phyloP scores from a whole-genome alignment of 2,113 vertebrate species.

The Alethe castanea region DNA sequence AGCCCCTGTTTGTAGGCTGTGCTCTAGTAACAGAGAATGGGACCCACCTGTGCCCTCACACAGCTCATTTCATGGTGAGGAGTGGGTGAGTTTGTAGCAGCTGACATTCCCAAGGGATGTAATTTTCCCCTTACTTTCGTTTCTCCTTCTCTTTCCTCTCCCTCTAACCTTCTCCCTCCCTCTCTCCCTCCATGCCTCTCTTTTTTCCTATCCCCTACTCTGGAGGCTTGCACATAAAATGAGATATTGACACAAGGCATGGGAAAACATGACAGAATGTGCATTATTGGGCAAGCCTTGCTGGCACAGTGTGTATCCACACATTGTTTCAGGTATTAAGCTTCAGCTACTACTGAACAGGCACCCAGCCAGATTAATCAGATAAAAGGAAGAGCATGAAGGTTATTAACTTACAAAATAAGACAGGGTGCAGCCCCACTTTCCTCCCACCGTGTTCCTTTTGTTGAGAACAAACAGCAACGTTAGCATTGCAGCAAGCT shows the following conservation, averaged over 20 bases:
- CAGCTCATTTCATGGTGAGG: constrained; percentile 20
- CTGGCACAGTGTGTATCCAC: background rate
- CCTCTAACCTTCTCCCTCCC: background rate
- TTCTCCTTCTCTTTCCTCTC: background rate
- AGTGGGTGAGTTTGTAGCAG: constrained; percentile 40
- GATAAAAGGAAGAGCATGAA: constrained; percentile 12
- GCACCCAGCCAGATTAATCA: constrained; percentile 4
- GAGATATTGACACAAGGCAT: background rate
- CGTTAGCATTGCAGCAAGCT: constrained; percentile 15
- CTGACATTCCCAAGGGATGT: constrained; percentile 32
- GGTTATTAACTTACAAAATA: constrained; percentile 13
- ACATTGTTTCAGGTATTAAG: constrained; percentile 1
- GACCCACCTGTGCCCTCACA: constrained; percentile 76
- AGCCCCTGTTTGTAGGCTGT: constrained; percentile 63
- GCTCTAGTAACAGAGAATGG: constrained; percentile 67
- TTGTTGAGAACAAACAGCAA: background rate
- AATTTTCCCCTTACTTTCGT: background rate
- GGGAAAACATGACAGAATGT: constrained; percentile 15
- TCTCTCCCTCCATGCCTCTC: background rate
- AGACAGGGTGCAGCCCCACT: background rate
- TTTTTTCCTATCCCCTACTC: background rate
- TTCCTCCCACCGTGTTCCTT: background rate
- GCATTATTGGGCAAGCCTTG: background rate
- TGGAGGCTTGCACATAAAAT: background rate
- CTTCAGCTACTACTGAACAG: constrained; percentile 17